These are phyloP conservation scores for Stictonetta naevosa DNA, from an alignment of 2,113 vertebrate genomes.

Conservation along the genomic window DNA sequence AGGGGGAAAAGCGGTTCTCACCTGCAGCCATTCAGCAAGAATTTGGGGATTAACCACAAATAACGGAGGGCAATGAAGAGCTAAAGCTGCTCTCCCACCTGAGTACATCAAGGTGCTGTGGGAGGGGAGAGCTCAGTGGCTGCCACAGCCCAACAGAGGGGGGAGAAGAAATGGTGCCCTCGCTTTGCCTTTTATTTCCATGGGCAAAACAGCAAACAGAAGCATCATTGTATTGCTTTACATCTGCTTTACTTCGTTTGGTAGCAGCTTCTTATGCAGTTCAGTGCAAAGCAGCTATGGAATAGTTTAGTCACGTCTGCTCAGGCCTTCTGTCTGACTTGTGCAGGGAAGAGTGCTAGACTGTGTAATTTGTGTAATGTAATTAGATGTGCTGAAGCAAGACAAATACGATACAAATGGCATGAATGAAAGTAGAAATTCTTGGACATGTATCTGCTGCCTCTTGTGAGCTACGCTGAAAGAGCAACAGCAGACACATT, in stretches of 20 bases:
- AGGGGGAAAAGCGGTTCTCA: neutral
- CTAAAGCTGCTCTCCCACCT: neutral
- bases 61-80: neutral
- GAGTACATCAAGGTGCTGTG: neutral
- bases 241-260: neutral
- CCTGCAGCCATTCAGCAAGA: neutral
- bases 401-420: neutral
- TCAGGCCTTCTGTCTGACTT: neutral
- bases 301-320: neutral
- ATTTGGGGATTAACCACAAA: neutral
- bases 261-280: neutral
- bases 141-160: neutral
- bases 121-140: neutral
- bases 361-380: neutral
- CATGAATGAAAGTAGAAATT: neutral
- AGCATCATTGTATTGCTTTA: neutral
- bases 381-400: neutral
- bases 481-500: neutral
- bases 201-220: neutral
- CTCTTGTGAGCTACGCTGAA: constrained; percentile 35
- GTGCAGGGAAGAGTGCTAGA: neutral
- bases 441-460: constrained; percentile 52
- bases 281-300: neutral
- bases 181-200: neutral
- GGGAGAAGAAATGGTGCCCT: neutral